Conservation (phyloP, 2,113 vertebrate genomes). For the Colinus virginianus region DNA sequence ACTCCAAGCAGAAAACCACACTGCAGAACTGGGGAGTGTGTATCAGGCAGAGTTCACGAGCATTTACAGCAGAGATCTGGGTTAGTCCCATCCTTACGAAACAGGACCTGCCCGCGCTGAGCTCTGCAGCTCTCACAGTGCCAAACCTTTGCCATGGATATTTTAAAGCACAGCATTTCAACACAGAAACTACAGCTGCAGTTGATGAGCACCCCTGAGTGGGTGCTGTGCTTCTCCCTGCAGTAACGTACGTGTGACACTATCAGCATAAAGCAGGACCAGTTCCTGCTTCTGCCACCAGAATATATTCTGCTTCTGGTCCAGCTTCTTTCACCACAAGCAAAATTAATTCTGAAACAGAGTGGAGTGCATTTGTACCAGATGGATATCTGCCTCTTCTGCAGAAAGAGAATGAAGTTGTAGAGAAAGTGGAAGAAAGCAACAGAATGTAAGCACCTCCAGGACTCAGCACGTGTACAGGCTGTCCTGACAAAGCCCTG, state of each 20-base stretch:
- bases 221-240: background rate
- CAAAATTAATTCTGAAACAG: background rate
- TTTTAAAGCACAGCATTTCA: constrained; percentile 15
- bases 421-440: background rate
- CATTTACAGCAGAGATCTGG: background rate
- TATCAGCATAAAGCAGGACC: background rate
- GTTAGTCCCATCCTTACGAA: background rate
- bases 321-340: background rate
- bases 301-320: background rate
- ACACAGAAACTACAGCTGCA: background rate
- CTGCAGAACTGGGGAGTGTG: background rate
- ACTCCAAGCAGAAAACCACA: background rate
- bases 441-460: background rate
- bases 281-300: background rate
- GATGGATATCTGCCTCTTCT: background rate
- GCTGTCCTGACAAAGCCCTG: background rate
- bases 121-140: background rate
- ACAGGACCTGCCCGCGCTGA: background rate
- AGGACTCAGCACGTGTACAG: background rate
- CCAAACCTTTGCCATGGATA: constrained; percentile 35
- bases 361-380: background rate
- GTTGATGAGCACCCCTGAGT: background rate
- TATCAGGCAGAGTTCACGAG: background rate
- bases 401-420: background rate
- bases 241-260: fast-evolving